Evolutionary conservation across 2,888 invertebrate genomes (phyloP).

Genomic region (Eupithecia inturbata): DNA sequence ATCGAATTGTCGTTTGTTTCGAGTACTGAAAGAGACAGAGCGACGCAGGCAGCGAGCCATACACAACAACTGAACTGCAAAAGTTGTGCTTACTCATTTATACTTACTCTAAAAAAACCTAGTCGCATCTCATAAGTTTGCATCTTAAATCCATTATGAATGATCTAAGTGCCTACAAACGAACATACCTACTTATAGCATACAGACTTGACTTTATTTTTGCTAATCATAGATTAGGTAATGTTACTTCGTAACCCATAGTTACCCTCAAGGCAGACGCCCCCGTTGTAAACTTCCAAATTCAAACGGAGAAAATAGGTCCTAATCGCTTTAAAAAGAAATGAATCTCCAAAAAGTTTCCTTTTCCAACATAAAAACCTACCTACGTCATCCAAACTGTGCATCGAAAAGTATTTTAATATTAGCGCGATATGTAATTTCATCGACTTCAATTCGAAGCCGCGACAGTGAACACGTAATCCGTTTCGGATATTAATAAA

Average conservation of each 20-base stretch:
- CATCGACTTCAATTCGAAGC: slow-evolving; percentile 40
- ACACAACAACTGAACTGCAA: neutral
- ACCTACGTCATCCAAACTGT: neutral
- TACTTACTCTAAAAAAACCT: no score
- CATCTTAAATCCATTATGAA: no score
- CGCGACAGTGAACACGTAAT: slow-evolving; percentile 36
- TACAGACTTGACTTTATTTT: no score
- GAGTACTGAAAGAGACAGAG: neutral
- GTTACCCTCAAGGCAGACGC: no score
- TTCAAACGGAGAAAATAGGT: neutral
- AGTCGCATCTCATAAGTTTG: no score
- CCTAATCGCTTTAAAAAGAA: neutral
- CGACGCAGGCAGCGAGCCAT: neutral
- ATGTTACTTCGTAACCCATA: no score
- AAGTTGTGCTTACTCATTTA: neutral
- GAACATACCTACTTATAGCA: no score
- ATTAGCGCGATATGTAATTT: slow-evolving; percentile 21
- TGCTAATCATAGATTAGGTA: no score
- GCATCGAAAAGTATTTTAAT: neutral
- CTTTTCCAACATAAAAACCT: neutral
- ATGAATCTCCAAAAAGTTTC: neutral
- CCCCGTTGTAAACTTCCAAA: neutral
- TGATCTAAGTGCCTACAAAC: no score
- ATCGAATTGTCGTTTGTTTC: neutral
- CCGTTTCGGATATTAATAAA: slow-evolving; percentile 42